Evolutionary conservation across 2,797 vertebrate species (phyloP).

Genomic region (Macropus fuliginosus): DNA sequence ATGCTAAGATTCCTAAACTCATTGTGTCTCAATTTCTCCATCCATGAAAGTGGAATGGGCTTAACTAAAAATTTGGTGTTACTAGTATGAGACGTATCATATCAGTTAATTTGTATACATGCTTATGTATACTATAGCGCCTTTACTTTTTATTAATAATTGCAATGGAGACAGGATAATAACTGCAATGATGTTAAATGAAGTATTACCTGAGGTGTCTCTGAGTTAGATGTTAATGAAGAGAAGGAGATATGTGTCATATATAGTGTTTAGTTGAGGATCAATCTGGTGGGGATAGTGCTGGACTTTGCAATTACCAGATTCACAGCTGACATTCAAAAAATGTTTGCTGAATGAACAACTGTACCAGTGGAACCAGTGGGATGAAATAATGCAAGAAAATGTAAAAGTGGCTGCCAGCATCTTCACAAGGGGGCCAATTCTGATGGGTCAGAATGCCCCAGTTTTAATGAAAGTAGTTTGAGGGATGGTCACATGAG

Average conservation of each 20-base stretch:
- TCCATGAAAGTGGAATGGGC: background rate
- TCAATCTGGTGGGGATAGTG: background rate
- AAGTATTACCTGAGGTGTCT: conserved; percentile 2
- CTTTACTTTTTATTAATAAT: conserved; percentile 31
- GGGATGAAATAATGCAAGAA: background rate
- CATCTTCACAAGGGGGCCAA: background rate
- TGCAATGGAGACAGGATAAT: conserved; percentile 8
- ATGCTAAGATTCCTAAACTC: conserved; percentile 8
- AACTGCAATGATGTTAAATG: conserved; percentile 23
- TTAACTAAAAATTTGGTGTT: background rate
- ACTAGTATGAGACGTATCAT: background rate
- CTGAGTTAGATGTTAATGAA: conserved; percentile 50
- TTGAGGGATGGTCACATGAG: background rate
- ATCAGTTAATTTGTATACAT: background rate
- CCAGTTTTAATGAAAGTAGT: conserved; percentile 11
- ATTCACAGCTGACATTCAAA: background rate
- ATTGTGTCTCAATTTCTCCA: conserved; percentile 6
- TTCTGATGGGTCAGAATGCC: conserved; percentile 35
- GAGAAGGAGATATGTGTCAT: conserved; percentile 42
- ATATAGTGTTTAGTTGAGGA: conserved; percentile 3
- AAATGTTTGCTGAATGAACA: conserved; percentile 41
- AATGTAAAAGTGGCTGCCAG: background rate
- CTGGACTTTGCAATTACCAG: background rate
- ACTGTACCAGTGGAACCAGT: background rate
- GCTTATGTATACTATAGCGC: background rate